Conservation (phyloP, 1,140 invertebrate species). For the Archivesica marissinica region DNA sequence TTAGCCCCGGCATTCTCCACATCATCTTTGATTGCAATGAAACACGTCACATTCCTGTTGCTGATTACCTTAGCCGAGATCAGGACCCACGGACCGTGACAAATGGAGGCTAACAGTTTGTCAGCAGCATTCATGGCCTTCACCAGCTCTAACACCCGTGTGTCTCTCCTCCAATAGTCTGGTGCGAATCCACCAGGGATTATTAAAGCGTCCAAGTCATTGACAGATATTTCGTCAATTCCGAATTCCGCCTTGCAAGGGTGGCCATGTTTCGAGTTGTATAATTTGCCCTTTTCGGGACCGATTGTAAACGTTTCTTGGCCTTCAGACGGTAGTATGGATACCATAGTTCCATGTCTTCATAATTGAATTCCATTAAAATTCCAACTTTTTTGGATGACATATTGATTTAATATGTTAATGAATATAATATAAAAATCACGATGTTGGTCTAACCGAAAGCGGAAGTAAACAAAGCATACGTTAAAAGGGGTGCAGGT, state of each 20-base stretch:
- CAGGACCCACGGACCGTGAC: conserved; percentile 80
- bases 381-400: conserved; percentile 44
- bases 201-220: conserved; percentile 76
- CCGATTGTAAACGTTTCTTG: conserved; percentile 76
- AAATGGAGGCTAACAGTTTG: conserved; percentile 74
- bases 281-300: conserved; percentile 75
- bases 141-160: conserved; percentile 75
- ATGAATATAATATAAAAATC: too few relatives aligned
- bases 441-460: too few relatives aligned
- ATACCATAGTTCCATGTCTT: conserved; percentile 72
- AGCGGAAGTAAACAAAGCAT: too few relatives aligned
- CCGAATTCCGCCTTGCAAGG: conserved; percentile 74
- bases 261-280: conserved; percentile 78
- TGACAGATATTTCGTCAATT: conserved; percentile 71
- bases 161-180: conserved; percentile 79
- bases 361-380: conserved; percentile 61
- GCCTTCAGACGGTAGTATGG: conserved; percentile 76
- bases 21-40: conserved; percentile 79
- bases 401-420: too few relatives aligned
- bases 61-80: conserved; percentile 77
- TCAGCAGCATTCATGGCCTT: conserved; percentile 71
- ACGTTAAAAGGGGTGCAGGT: too few relatives aligned
- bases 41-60: conserved; percentile 76
- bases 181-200: conserved; percentile 80
- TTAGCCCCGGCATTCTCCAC: conserved; percentile 79